A percentile compares a stretch with the other conserved stretches of the same genome.
phyloP scores from a whole-genome alignment of 2,113 vertebrate species.

The Ranitomeya imitator region DNA sequence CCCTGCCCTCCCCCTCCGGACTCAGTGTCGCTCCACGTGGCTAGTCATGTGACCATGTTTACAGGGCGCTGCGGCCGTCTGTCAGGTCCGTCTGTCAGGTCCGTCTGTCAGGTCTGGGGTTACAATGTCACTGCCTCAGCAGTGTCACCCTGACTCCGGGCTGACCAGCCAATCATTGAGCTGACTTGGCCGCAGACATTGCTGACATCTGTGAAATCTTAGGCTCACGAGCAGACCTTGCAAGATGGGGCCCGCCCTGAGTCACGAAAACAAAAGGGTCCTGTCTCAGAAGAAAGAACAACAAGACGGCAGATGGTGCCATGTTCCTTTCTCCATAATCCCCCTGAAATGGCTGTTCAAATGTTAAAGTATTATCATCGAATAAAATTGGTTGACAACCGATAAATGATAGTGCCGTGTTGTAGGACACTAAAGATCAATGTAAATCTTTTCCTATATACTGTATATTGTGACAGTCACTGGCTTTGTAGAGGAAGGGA shows the following conservation, averaged over 20 bases:
- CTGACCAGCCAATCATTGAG: constrained; percentile 31
- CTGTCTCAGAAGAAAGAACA: constrained; percentile 34
- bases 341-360: not conserved
- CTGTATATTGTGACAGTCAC: no score
- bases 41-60: constrained; percentile 72
- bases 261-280: constrained; percentile 42
- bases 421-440: no score
- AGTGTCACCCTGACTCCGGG: constrained; percentile 1
- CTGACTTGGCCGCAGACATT: not conserved
- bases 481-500: no score
- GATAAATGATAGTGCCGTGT: no score
- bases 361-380: not conserved
- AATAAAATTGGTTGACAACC: no score
- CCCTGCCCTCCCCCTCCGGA: constrained; percentile 25
- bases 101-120: constrained; percentile 45
- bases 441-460: no score
- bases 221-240: constrained; percentile 6
- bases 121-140: constrained; percentile 32
- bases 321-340: constrained; percentile 8
- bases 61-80: constrained; percentile 58
- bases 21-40: constrained; percentile 62
- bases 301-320: constrained; percentile 38
- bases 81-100: constrained; percentile 24
- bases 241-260: constrained; percentile 37
- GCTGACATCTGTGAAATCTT: constrained; percentile 40